These are phyloP conservation scores for Damaliscus lunatus DNA, from an alignment of 2,113 vertebrate genomes.

Conservation along the genomic window DNA sequence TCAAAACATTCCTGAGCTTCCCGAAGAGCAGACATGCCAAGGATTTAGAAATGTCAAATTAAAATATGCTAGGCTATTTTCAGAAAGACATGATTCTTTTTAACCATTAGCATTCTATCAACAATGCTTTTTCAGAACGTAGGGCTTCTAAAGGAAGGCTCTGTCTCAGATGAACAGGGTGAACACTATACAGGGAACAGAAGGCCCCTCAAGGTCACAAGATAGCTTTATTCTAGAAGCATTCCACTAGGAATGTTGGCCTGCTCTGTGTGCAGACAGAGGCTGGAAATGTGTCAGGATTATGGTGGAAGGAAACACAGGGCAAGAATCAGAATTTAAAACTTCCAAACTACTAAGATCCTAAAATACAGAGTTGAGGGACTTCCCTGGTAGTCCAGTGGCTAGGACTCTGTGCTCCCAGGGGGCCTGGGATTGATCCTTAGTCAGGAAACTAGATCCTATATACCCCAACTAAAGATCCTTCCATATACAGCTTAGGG, in stretches of 20 bases:
- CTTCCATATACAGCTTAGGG: neutral
- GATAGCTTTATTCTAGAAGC: constrained; percentile 19
- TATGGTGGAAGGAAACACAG: neutral
- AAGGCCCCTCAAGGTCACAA: constrained; percentile 27
- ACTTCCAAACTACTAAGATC: neutral
- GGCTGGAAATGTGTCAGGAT: neutral
- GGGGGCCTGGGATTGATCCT: neutral
- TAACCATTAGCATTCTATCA: constrained; percentile 46
- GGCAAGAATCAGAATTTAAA: constrained; percentile 16
- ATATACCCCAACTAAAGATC: neutral
- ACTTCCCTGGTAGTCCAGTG: neutral
- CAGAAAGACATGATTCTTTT: constrained; percentile 49
- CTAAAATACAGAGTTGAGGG: neutral
- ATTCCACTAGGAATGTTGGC: neutral
- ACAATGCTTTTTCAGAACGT: constrained; percentile 51
- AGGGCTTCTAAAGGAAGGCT: neutral
- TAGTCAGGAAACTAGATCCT: neutral
- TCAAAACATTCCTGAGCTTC: constrained; percentile 64
- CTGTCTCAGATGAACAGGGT: constrained; percentile 19
- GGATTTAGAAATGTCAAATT: constrained; percentile 62
- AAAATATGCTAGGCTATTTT: constrained; percentile 64
- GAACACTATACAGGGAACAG: neutral
- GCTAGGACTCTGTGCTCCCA: neutral
- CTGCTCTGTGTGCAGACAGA: neutral
- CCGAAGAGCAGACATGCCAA: constrained; percentile 53